Base-by-base conservation (phyloP, 1,140 invertebrate species). In the Anthonomus grandis region DNA sequence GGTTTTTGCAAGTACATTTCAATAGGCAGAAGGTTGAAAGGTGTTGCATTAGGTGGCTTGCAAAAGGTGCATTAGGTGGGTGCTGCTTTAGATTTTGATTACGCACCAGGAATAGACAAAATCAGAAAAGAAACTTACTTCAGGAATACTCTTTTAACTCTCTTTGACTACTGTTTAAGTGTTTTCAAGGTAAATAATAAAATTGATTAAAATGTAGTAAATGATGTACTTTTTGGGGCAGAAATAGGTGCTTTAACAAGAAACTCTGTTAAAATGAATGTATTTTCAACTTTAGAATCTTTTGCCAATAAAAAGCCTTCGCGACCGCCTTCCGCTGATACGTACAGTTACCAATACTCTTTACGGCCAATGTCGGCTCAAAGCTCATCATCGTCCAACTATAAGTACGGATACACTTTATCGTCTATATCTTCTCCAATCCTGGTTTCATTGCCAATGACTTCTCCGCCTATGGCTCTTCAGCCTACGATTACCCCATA, bases 41-140 rank as follows among this genome's bases (percentile, higher is more conserved):
- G 83, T 95, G 12, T 79, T 97, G 62, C n/a, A n/a, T n/a, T n/a
- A n/a, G 97, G 97, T 74, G 82, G 97, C 15, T 79, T 97, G 15
- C 94, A 97, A 62, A 87, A 87, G 64, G 92, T 91, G 50, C n/a
- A n/a, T n/a, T n/a, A n/a, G n/a, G n/a, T n/a, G n/a, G n/a, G n/a
- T n/a, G n/a, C n/a, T n/a, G n/a, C n/a, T n/a, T n/a, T n/a, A n/a
- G n/a, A n/a, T n/a, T n/a, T n/a, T n/a, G n/a, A n/a, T n/a, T n/a
- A n/a, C n/a, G n/a, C n/a, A n/a, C n/a, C n/a, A n/a, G n/a, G n/a
- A n/a, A n/a, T n/a, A n/a, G n/a, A n/a, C n/a, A n/a, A n/a, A n/a
- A n/a, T n/a, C n/a, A n/a, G n/a, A n/a, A n/a, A n/a, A n/a, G n/a
- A n/a, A n/a, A n/a, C n/a, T n/a, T n/a, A n/a, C n/a, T n/a, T n/a